Percentiles rank a stretch among this genome's conserved stretches.
phyloP scores from a whole-genome alignment of 2,113 vertebrate species.

The Aramus guarauna region DNA sequence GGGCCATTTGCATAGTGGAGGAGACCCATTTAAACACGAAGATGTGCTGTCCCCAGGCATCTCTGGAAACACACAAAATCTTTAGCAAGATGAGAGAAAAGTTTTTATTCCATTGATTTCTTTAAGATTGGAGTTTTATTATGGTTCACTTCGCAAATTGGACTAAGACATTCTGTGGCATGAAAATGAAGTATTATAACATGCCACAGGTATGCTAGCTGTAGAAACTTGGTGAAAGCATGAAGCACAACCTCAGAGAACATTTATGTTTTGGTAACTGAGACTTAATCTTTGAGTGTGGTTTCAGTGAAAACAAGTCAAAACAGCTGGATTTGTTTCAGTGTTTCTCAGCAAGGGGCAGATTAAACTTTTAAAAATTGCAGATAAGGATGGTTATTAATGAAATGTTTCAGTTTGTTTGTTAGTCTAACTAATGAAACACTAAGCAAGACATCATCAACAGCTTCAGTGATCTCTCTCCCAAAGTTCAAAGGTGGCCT shows the following conservation, averaged over 20 bases:
- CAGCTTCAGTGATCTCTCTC: not conserved
- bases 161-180: not conserved
- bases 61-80: not conserved
- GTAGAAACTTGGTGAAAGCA: not conserved
- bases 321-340: not conserved
- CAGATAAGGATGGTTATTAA: not conserved
- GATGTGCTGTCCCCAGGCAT: no score
- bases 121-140: not conserved
- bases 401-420: not conserved
- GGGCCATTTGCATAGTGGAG: rapidly evolving
- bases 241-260: not conserved
- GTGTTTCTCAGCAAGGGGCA: not conserved
- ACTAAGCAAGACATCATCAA: not conserved
- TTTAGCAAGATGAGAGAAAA: not conserved
- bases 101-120: not conserved
- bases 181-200: not conserved
- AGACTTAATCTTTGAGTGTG: not conserved
- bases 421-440: not conserved
- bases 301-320: not conserved
- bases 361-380: not conserved
- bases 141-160: not conserved
- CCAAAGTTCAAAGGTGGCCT: not conserved
- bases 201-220: not conserved
- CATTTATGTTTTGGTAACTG: not conserved
- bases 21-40: not conserved